Conservation (phyloP, 1,140 invertebrate genomes). For the Papilio glaucus region DNA sequence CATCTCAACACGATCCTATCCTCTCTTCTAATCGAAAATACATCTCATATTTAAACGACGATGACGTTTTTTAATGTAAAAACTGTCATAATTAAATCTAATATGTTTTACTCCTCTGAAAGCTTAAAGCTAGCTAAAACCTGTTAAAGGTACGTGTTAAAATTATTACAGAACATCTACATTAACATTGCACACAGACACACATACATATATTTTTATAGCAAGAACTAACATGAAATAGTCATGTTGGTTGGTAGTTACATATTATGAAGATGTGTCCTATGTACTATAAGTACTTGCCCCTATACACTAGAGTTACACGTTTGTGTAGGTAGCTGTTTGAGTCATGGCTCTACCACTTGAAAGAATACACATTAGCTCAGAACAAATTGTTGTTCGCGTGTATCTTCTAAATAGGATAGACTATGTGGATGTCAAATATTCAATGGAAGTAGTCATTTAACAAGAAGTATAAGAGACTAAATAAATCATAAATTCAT, state of each 20-base stretch:
- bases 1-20: slow-evolving; percentile 37
- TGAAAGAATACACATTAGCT: background rate
- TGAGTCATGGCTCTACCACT: background rate
- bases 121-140: too few species aligned
- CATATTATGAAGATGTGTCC: background rate
- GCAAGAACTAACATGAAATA: background rate
- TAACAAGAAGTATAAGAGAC: background rate
- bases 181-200: too few species aligned
- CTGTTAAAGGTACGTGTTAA: too few species aligned
- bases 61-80: too few species aligned
- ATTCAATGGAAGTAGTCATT: too few species aligned
- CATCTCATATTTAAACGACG: too few species aligned
- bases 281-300: too few species aligned
- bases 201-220: background rate
- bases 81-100: too few species aligned
- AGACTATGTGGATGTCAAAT: background rate
- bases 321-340: background rate
- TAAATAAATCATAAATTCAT: background rate
- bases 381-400: background rate
- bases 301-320: background rate
- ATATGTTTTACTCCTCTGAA: too few species aligned
- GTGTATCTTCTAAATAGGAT: background rate
- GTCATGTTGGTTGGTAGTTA: background rate
- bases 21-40: too few species aligned
- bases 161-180: background rate